Evolutionary conservation across 2,888 invertebrate genomes (phyloP), one percentile per base, ranked within the genome.

Genomic region (Abscondita cerata): DNA sequence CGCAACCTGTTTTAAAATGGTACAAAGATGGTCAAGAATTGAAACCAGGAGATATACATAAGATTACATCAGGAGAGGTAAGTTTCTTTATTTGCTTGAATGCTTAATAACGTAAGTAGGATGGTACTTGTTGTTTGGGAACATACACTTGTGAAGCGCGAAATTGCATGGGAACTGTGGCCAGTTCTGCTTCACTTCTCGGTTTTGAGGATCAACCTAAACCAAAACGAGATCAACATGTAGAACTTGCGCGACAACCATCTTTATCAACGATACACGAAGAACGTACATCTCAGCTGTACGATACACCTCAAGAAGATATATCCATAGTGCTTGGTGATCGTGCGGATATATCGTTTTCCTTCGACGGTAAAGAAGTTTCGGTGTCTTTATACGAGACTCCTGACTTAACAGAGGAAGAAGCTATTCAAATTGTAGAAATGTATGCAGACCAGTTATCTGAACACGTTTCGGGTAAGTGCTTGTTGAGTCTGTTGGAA

Each of bases 401-500:
- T 0, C 95, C 95, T 0, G 95, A 95, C 81, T 83, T 95, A 51
- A 95, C 95, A 0, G 94, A 95, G 80, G 93, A 95, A 78, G 95
- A 95, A 82, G 95, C 95, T 0, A 83, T 94, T 31, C 92, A 95
- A 81, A 93, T 95, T 72, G 91, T 95, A 0, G 95, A 95, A 84
- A 95, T 95, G 93, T 95, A 95, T 75, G 95, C 95, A 0, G 94
- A 95, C 76, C 94, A 95, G 79, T 83, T 95, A 59, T 95, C 95
- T 0, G 95, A 95, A 81, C 91, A 95, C 75, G 89, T 95, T 9
- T 85, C 87, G 68, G 87, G 86, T 86, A 76, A 76, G 71, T 67
- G 2, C 2, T 46, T 9, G 31, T 11, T 52, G 51, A 8, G 15
- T 13, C 25, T 38, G 9, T 13, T 44, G 25, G 19, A 16, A 41